Conservation (phyloP, 2,888 invertebrate species). For the Trachelus stipa region DNA sequence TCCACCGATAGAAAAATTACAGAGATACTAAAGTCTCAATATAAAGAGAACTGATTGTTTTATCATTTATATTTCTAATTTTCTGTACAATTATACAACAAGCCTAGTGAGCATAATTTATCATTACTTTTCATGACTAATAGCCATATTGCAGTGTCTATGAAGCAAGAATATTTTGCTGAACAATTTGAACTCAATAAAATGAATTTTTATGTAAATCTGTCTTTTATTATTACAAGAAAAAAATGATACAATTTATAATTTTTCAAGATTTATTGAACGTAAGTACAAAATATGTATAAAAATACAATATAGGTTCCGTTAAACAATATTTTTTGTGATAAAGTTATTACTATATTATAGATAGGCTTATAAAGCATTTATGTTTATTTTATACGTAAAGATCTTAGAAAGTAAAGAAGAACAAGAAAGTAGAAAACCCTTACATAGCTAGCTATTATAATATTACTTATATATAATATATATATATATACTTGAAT, state of each 20-base stretch:
- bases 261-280: slow-evolving; percentile 52
- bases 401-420: background rate
- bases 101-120: background rate
- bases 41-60: background rate
- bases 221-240: background rate
- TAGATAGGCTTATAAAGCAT: background rate
- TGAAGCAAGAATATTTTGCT: background rate
- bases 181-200: background rate
- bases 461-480: background rate
- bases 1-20: slow-evolving; percentile 68
- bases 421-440: background rate
- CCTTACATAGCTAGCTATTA: background rate
- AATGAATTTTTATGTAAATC: background rate
- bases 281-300: slow-evolving; percentile 64
- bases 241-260: slow-evolving; percentile 17
- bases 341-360: slow-evolving; percentile 3
- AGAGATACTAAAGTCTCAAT: slow-evolving; percentile 33
- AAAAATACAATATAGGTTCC: slow-evolving; percentile 58
- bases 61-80: background rate
- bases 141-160: background rate
- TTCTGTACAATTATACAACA: background rate
- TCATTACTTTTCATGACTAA: background rate
- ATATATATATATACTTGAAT: slow-evolving; percentile 5
- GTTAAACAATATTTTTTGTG: slow-evolving; percentile 1
- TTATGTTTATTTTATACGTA: slow-evolving; percentile 1